Evolutionary conservation across 2,888 invertebrate genomes (phyloP), one percentile per base, ranked within the genome.

Genomic region (Synanthedon andrenaeformis): DNA sequence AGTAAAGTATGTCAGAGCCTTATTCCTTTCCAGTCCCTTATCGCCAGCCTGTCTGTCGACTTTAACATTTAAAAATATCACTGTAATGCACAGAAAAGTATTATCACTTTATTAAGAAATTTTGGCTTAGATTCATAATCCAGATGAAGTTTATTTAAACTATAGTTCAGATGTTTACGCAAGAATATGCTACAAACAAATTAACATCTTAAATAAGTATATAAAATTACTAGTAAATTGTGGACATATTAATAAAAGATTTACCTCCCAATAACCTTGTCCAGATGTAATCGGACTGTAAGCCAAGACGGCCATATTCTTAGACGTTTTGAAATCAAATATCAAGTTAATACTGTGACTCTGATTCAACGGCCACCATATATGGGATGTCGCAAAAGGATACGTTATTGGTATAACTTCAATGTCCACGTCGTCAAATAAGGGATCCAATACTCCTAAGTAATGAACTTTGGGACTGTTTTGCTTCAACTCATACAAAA

Each of bases 331-430:
- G 82, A 96, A 96, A 79, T 95, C 94, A 80, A 96, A 94, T 74
- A 92, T 92, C 62, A 96, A 85, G 76, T 92, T 91, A 60, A 96
- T 89, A 65, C 90, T 91, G 62, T 93, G 90, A 42, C 90, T 91
- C 66, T 91, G 91, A 74, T 92, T 91, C 74, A 94, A 91, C 51
- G 94, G 94, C 94, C 95, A 96, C 93, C 95, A 94, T 75, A 96
- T 94, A 80, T 96, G 95, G 58, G 96, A 95, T 52, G 95, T 94
- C 56, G 95, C 93, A 77, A 96, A 96, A 53, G 96, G 96, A 82
- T 95, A 96, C 42, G 96, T 96, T 65, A 96, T 93, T 42, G 96
- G 96, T 72, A 96, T 94, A 54, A 94, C 93, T 74, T 94, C 92
- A 19, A 96, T 94, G 77, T 95, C 93, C 53, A 92, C 91, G 70